phyloP scores from a whole-genome alignment of 2,113 vertebrate genomes.

The Tautogolabrus adspersus region DNA sequence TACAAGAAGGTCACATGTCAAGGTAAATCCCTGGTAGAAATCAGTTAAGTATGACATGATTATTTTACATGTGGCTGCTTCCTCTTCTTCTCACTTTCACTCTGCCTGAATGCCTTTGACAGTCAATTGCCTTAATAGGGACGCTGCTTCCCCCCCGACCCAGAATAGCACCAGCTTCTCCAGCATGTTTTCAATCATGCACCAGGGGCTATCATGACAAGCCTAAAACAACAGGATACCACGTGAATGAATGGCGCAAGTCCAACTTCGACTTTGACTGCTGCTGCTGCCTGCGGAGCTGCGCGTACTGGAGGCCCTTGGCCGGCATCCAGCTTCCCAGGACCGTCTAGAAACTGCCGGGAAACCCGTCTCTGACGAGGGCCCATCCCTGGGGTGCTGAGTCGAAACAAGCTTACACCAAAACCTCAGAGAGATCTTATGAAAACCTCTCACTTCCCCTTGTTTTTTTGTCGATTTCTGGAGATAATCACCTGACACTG shows the following conservation, averaged over 20 bases:
- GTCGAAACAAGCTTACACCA: slow-evolving; percentile 26
- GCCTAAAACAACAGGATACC: slow-evolving; percentile 74
- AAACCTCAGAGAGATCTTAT: slow-evolving; percentile 39
- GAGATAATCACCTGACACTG: slow-evolving; percentile 31
- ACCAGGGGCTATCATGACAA: slow-evolving; percentile 65
- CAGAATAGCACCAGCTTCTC: slow-evolving; percentile 53
- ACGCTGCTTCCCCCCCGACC: slow-evolving; percentile 21
- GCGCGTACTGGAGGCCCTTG: slow-evolving; percentile 37
- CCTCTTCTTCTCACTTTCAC: slow-evolving; percentile 39
- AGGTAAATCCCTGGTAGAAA: not conserved
- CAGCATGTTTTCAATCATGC: slow-evolving; percentile 73
- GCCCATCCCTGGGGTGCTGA: slow-evolving; percentile 26
- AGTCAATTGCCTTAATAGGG: slow-evolving; percentile 54
- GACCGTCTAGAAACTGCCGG: slow-evolving; percentile 45
- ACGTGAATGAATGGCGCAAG: slow-evolving; percentile 68
- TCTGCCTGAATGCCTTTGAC: slow-evolving; percentile 32
- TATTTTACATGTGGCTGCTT: slow-evolving; percentile 45
- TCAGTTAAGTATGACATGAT: slow-evolving; percentile 16
- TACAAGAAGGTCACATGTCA: not conserved
- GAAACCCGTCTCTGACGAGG: slow-evolving; percentile 46
- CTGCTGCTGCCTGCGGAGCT: slow-evolving; percentile 47
- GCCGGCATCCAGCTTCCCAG: slow-evolving; percentile 41
- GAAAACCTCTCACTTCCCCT: slow-evolving; percentile 26
- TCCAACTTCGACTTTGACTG: slow-evolving; percentile 42
- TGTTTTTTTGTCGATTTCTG: slow-evolving; percentile 5